Evolutionary conservation across 2,113 vertebrate genomes (phyloP), one percentile per base, ranked within the genome.

Genomic region (Callaeas wilsoni): DNA sequence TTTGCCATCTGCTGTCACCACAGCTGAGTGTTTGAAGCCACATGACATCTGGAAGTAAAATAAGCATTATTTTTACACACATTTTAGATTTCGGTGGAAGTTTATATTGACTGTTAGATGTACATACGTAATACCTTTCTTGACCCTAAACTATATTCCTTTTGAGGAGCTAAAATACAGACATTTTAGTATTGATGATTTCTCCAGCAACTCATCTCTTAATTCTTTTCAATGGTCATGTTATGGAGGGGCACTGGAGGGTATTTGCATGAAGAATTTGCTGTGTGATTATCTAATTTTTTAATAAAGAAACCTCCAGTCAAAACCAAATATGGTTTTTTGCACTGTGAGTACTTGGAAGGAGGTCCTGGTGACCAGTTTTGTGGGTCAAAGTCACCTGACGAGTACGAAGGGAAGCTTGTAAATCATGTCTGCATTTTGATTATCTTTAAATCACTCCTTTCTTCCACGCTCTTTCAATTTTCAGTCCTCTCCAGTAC

Each of bases 1-100:
- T 81, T 98, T 98, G 78, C 98, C 98, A 92, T 98, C 98, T 84
- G 98, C 98, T 52, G 98, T 98, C 69, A 98, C 98, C 55, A 98
- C 98, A 46, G 98, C 98, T 49, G 98, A 98, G 57, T 98, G 98
- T 70, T 98, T 98, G 90, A 98, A 98, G 92, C 98, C 98, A 97
- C 98, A 98, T 6, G 98, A 98, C 98, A 98, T 98, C 98, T 98
- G 87, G 41, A 95, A 93, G 44, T 13, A 96, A 83, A 95, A 95
- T 2, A 69, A 87, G n/a, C 5, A 13, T 6, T 27, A 33, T 14
- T 82, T 68, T 91, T 49, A 84, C 12, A 65, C 0, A 18, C 2
- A 37, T 41, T 60, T 64, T 77, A 46, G 27, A 42, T 75, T 2
- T 33, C 0, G 5, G 12, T 8, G 7, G 16, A 7, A 55, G 47